Conservation (phyloP, 2,797 vertebrate species). For the Holocentrus rufus region DNA sequence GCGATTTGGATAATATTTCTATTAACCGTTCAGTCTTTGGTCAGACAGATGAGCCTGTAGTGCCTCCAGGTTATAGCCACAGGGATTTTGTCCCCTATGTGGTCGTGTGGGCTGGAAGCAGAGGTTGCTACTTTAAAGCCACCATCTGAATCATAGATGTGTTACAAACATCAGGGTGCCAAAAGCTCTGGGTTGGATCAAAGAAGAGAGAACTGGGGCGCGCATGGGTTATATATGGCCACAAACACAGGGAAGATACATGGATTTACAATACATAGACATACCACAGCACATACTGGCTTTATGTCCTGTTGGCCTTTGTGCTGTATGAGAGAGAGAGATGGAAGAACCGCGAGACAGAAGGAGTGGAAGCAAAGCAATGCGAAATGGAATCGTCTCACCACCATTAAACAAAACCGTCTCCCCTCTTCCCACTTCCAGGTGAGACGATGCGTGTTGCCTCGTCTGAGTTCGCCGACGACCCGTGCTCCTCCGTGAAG, state of each 20-base stretch:
- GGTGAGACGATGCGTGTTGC: constrained; percentile 95
- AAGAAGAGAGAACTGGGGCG: no score
- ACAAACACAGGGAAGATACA: background rate
- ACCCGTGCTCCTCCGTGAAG: constrained; percentile 97
- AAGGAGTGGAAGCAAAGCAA: no score
- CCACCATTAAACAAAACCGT: background rate
- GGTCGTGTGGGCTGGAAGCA: background rate
- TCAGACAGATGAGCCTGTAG: no score
- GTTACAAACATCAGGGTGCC: background rate
- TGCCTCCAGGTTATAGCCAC: no score
- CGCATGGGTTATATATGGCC: background rate
- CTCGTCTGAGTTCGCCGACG: constrained; percentile 96
- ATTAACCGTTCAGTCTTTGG: no score
- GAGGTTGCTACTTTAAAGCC: background rate
- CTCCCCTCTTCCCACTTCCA: constrained; percentile 54
- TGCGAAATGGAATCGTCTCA: background rate
- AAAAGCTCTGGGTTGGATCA: background rate
- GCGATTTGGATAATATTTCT: no score
- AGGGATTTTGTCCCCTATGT: no score
- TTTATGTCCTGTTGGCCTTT: background rate
- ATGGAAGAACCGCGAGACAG: background rate
- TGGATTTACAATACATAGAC: no score
- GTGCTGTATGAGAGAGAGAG: background rate
- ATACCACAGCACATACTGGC: background rate
- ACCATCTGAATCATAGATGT: background rate